Evolutionary conservation across 2,797 vertebrate species (phyloP).

Genomic region (Rhodeus uyekii): DNA sequence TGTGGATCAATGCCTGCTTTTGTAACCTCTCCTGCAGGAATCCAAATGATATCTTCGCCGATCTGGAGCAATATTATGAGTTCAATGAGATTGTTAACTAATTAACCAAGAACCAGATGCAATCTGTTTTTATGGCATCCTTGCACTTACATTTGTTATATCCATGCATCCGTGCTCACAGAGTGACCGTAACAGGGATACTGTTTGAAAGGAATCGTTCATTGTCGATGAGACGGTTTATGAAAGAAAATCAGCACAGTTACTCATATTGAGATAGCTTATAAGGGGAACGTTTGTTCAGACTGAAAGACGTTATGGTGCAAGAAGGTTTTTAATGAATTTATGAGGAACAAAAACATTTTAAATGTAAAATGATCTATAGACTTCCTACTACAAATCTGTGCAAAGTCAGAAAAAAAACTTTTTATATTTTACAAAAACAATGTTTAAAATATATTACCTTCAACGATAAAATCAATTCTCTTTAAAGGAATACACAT

Average conservation of each 20-base stretch:
- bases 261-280: constrained; percentile 6
- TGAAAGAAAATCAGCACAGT: not conserved
- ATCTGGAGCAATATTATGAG: constrained; percentile 88
- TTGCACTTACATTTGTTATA: not conserved
- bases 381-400: not conserved
- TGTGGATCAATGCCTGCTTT: constrained; percentile 98
- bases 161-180: not conserved
- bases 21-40: constrained; percentile 95
- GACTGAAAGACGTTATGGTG: not conserved
- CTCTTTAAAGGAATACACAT: not conserved
- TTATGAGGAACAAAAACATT: not conserved
- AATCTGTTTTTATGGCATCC: not conserved
- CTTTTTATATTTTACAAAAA: not conserved
- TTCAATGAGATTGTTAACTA: constrained; percentile 88
- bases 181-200: not conserved
- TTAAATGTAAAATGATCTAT: not conserved
- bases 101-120: constrained; percentile 36
- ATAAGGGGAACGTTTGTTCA: not conserved
- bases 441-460: not conserved
- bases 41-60: constrained; percentile 94
- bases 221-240: constrained; percentile 6
- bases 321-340: not conserved
- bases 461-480: constrained; percentile 12
- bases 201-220: not conserved
- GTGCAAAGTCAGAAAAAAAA: not conserved